A percentile compares a stretch with the other conserved stretches of the same genome.
phyloP scores from a whole-genome alignment of 2,888 invertebrate species.

The Tupiocoris notatus region DNA sequence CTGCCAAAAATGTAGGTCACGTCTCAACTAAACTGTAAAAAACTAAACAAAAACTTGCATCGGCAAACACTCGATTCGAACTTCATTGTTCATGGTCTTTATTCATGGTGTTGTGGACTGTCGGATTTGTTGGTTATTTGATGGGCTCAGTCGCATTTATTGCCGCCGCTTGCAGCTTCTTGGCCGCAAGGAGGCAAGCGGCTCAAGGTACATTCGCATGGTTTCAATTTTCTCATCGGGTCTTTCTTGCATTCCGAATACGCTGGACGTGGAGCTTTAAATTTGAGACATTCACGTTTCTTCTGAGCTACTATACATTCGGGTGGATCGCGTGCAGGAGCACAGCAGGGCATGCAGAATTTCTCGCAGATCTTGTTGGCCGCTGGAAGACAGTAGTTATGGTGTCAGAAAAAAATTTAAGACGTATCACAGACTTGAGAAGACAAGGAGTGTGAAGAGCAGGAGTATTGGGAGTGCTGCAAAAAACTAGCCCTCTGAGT shows the following conservation, averaged over 20 bases:
- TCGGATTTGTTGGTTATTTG: neutral
- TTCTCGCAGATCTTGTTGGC: constrained; percentile 39
- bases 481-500: too few species aligned
- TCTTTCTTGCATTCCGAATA: constrained; percentile 46
- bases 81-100: too few species aligned
- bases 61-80: too few species aligned
- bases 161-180: neutral
- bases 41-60: too few species aligned
- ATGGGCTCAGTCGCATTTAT: neutral
- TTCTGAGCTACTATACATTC: constrained; percentile 40
- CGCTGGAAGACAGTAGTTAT: neutral
- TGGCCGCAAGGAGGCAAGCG: constrained; percentile 31
- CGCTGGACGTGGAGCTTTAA: constrained; percentile 42
- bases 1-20: too few species aligned
- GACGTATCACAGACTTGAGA: too few species aligned
- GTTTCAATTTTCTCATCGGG: constrained; percentile 17
- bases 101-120: neutral
- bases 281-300: constrained; percentile 37
- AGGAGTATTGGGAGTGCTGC: too few species aligned
- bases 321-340: constrained; percentile 45
- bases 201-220: constrained; percentile 39
- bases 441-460: too few species aligned
- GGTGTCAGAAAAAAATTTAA: neutral
- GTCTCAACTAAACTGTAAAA: too few species aligned
- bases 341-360: constrained; percentile 46